A percentile compares a stretch with the other conserved stretches of the same genome.
phyloP scores from a whole-genome alignment of 2,888 invertebrate species.

The Drosophila phalerata region DNA sequence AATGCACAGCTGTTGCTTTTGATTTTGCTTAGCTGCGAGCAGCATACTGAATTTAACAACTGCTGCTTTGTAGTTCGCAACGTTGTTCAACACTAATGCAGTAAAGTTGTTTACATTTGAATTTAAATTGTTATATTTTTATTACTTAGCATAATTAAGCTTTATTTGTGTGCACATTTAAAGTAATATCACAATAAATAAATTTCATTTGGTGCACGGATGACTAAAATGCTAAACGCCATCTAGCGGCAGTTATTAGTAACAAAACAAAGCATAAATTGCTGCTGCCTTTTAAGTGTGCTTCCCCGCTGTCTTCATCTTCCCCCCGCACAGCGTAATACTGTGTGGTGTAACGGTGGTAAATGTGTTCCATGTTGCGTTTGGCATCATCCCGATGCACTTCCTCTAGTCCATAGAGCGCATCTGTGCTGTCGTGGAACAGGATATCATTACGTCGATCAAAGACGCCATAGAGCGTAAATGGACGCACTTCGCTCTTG shows the following conservation, averaged over 20 bases:
- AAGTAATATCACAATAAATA: conserved; percentile 77
- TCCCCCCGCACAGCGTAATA: conserved; percentile 64
- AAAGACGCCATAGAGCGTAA: conserved; percentile 90
- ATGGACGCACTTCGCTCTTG: conserved; percentile 87
- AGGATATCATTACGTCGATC: conserved; percentile 89
- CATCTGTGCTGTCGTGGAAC: conserved; percentile 86
- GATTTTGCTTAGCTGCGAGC: conserved; percentile 17
- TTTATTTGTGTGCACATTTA: conserved; percentile 48
- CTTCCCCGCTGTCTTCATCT: conserved; percentile 35
- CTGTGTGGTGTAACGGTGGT: conserved; percentile 72
- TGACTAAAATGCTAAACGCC: conserved; percentile 34
- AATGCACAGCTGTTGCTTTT: conserved; percentile 44
- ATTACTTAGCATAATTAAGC: conserved; percentile 50
- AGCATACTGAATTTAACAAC: conserved; percentile 30
- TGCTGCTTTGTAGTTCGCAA: not conserved
- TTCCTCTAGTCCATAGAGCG: conserved; percentile 77
- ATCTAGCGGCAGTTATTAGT: conserved; percentile 14
- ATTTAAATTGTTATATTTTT: conserved; percentile 9
- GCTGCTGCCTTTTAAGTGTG: conserved; percentile 1
- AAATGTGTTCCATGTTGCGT: conserved; percentile 83
- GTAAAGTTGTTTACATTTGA: conserved; percentile 3
- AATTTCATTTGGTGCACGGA: conserved; percentile 29
- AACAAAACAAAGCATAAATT: conserved; percentile 20
- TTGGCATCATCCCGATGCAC: conserved; percentile 78
- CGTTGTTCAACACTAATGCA: conserved; percentile 40